A percentile compares a stretch with the other conserved stretches of the same genome.
Evolutionary conservation across 1,140 invertebrate genomes (phyloP).

Genomic region (Euborellia annulipes): DNA sequence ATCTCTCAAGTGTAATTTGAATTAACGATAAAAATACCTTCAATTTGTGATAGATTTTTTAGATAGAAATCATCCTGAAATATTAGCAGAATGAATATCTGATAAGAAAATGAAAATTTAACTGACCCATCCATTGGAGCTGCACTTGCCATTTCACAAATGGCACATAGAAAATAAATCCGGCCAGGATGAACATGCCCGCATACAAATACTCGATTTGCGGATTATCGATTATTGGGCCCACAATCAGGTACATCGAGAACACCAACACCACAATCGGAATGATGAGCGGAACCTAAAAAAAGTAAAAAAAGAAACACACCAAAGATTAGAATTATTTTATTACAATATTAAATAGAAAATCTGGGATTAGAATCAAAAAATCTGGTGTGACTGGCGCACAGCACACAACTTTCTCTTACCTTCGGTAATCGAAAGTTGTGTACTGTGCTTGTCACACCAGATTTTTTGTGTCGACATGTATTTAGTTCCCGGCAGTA

Average conservation of each 20-base stretch:
- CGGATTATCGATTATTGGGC: constrained; percentile 82
- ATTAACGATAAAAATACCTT: constrained; percentile 3
- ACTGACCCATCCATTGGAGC: constrained; percentile 67
- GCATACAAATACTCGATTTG: constrained; percentile 86
- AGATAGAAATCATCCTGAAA: constrained; percentile 1
- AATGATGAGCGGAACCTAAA: constrained; percentile 77
- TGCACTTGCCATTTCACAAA: constrained; percentile 79
- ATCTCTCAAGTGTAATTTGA: constrained; percentile 2
- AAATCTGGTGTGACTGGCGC: too few relatives aligned
- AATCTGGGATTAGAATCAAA: too few relatives aligned
- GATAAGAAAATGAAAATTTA: constrained; percentile 10
- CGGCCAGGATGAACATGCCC: constrained; percentile 68
- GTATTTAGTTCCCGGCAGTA: too few relatives aligned
- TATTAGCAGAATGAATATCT: constrained; percentile 9
- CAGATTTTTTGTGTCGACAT: too few relatives aligned
- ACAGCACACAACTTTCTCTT: too few relatives aligned
- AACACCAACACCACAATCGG: constrained; percentile 74
- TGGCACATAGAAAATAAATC: constrained; percentile 80
- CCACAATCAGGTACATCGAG: constrained; percentile 80
- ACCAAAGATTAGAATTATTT: too few relatives aligned
- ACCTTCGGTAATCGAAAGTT: too few relatives aligned
- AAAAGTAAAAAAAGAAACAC: too few relatives aligned
- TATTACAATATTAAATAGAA: too few relatives aligned
- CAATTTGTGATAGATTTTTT: neutral
- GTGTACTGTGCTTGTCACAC: too few relatives aligned